Evolutionary conservation across 2,888 invertebrate species (phyloP), one percentile per base, ranked within the genome.

Genomic region (Orgyia antiqua): DNA sequence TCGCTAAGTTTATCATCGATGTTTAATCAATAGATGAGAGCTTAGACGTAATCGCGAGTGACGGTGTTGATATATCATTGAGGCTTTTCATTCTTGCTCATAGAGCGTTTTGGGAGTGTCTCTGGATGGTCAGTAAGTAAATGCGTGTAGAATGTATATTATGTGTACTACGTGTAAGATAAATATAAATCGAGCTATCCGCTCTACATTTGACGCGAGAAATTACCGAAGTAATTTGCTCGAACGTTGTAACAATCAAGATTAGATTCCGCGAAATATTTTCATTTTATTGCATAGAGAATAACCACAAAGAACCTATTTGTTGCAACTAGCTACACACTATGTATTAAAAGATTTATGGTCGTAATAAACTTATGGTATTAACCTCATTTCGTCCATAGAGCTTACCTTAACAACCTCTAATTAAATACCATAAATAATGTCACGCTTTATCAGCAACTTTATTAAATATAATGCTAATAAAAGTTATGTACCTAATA

Each of bases 101-200:
- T 53, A 33, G 29, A 38, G 37, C 39, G 25, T 46, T 44, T 50
- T 66, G 69, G 65, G 68, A 65, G 67, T 54, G 51, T 57, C 58
- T 35, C 31, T 38, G 66, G 59, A 64, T 56, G 59, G 68, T 64
- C 63, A 64, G 80, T 82, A 77, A 79, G 79, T 80, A 75, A 60
- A 62, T 63, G 66, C 60, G 56, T 43, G 45, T 41, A 50, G 44
- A 51, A 39, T 50, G 51, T 45, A 47, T 54, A 62, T 54, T 64
- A 33, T 27, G n/a, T n/a, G n/a, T n/a, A n/a, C n/a, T 33, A 25
- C 39, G 40, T 36, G 35, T 34, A 62, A 62, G 71, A 69, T 76
- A 78, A 65, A 76, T 78, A 69, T 79, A 78, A 78, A 68, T 57
- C 51, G 66, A 78, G 79, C 76, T 49, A 23, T 31, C 38, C 21